Base-by-base conservation (phyloP, 92 coral and sea anemone genomes). In the Paramuricea clavata region DNA sequence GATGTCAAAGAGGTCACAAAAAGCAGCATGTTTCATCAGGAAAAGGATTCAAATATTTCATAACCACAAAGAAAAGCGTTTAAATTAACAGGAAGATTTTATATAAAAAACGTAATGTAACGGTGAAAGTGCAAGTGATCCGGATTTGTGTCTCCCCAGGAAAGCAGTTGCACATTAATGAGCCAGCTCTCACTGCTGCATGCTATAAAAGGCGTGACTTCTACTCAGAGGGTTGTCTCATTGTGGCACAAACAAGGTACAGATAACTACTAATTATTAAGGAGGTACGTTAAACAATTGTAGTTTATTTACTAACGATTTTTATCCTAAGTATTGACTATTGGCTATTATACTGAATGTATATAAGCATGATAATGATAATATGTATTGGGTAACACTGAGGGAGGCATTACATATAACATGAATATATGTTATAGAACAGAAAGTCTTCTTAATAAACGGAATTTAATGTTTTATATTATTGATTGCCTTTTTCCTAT, bases 1-100 rank as follows among this genome's bases (percentile, higher is more conserved):
- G 72, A 65, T 28, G 72, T 65, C 72, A 19, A 33, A 28, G n/a
- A 31, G 5, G 2, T 33, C 31, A 2, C 68, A 30, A 27, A 65
- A 65, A 54, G 72, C 72, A 65, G 72, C 72, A 65, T 65, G 72
- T 65, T 65, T 65, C 12, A 30, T 28, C 72, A 65, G 41, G 72
- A 31, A 65, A 31, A 65, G 19, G 72, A 28, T 65, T 65, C 3
- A 15, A 31, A 65, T 65, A 28, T 65, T 28, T 25, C 41, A 28
- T 30, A 11, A 27, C 5, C 2, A 65, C 36, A 65, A 65, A 65
- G 72, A 65, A 31, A 65, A 65, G 72, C 72, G 22, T 33, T 13
- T 65, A 65, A 28, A 65, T 65, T 28, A 65, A 30, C 72, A 65
- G 72, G 72, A 13, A 27, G 72, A 13, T 28, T 28, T 16, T 31